These are phyloP conservation scores for Paracyclopina nana DNA, from an alignment of 1,140 invertebrate genomes.

Conservation along the genomic window DNA sequence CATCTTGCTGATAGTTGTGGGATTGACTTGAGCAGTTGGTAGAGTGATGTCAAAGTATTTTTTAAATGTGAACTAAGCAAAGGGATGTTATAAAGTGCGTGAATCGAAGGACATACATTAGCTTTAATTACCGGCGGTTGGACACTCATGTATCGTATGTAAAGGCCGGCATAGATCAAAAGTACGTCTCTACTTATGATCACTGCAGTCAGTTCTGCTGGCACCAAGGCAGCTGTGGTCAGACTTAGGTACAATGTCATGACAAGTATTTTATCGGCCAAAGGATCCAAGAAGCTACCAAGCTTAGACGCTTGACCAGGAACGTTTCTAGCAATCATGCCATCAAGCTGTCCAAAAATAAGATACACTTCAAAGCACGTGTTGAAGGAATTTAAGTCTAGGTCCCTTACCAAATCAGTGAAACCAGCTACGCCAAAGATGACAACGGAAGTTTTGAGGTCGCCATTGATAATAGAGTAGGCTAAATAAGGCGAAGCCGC, in stretches of 20 bases:
- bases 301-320: slow-evolving; percentile 69
- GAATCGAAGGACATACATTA: slow-evolving; percentile 7
- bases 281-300: slow-evolving; percentile 86
- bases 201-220: slow-evolving; percentile 55
- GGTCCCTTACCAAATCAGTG: slow-evolving; percentile 53
- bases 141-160: slow-evolving; percentile 70
- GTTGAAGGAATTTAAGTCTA: background rate
- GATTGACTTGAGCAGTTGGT: slow-evolving; percentile 70
- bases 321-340: slow-evolving; percentile 84
- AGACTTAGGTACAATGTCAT: slow-evolving; percentile 66
- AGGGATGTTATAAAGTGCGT: slow-evolving; percentile 21
- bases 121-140: slow-evolving; percentile 49
- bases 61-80: slow-evolving; percentile 52
- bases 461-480: slow-evolving; percentile 53
- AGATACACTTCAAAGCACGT: slow-evolving; percentile 7
- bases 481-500: slow-evolving; percentile 61
- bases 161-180: slow-evolving; percentile 59
- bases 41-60: slow-evolving; percentile 75
- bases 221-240: slow-evolving; percentile 63
- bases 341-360: slow-evolving; percentile 51
- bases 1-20: slow-evolving; percentile 76
- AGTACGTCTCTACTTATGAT: slow-evolving; percentile 62
- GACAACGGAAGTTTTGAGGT: slow-evolving; percentile 48
- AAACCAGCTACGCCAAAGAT: slow-evolving; percentile 54
- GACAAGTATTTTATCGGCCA: slow-evolving; percentile 90